These are phyloP conservation scores for Hipparchia sbordonii DNA, from an alignment of 2,888 invertebrate species.

Conservation along the genomic window DNA sequence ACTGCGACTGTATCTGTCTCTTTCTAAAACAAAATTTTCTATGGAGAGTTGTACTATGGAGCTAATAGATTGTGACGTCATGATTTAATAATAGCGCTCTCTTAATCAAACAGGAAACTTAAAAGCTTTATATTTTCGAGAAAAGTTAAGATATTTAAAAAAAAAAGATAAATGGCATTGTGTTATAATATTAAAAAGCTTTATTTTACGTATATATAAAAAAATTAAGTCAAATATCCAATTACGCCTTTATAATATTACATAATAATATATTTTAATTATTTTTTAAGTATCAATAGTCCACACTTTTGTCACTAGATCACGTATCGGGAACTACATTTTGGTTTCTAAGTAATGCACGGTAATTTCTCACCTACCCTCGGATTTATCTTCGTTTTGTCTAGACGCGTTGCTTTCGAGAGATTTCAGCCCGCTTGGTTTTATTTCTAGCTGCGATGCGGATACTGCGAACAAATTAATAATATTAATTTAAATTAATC, in stretches of 20 bases:
- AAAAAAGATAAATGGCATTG: too few relatives aligned
- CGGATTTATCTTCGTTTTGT: constrained; percentile 26
- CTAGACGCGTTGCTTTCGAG: constrained; percentile 25
- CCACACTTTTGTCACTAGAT: constrained; percentile 18
- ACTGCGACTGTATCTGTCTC: too few relatives aligned
- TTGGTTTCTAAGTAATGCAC: constrained; percentile 36
- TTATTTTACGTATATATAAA: too few relatives aligned
- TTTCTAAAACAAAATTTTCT: too few relatives aligned
- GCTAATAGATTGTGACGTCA: too few relatives aligned
- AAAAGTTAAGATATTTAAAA: too few relatives aligned
- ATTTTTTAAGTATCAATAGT: constrained; percentile 1
- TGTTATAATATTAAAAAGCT: too few relatives aligned
- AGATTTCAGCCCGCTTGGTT: constrained; percentile 24
- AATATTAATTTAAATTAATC: neutral
- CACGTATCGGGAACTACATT: constrained; percentile 29
- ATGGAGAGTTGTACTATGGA: too few relatives aligned
- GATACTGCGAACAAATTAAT: constrained; percentile 21
- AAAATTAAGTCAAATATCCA: too few relatives aligned
- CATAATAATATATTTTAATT: neutral
- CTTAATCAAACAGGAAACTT: too few relatives aligned
- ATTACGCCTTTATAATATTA: neutral
- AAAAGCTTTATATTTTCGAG: too few relatives aligned
- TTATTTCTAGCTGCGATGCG: constrained; percentile 24
- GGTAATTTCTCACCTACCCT: constrained; percentile 32
- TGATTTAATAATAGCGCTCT: too few relatives aligned